Evolutionary conservation across 1,140 invertebrate species (phyloP).

Genomic region (Elysia chlorotica): DNA sequence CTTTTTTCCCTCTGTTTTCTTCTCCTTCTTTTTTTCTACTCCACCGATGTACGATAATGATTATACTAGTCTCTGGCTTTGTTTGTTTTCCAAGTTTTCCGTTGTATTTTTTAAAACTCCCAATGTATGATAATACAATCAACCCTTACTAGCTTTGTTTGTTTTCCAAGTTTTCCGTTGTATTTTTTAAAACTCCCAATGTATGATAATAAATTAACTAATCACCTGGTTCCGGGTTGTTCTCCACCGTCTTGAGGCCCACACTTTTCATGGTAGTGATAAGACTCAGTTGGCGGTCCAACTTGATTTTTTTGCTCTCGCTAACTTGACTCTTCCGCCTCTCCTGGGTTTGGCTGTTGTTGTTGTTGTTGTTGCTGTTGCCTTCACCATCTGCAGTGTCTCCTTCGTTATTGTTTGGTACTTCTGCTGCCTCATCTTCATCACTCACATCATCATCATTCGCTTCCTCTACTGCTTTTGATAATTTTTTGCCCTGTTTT

Average conservation of each 20-base stretch:
- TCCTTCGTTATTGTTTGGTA: no score
- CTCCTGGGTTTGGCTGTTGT: no score
- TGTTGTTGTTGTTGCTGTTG: slow-evolving; percentile 15
- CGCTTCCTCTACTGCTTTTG: slow-evolving; percentile 16
- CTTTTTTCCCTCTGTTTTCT: no score
- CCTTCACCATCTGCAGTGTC: slow-evolving; percentile 33
- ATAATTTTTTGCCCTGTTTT: slow-evolving; percentile 44
- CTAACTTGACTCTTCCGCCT: slow-evolving; percentile 27
- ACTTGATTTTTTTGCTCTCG: slow-evolving; percentile 41
- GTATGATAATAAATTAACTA: neutral
- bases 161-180: no score
- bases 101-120: no score
- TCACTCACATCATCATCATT: slow-evolving; percentile 48
- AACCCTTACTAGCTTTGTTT: no score
- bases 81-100: no score
- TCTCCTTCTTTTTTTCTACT: no score
- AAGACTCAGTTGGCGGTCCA: slow-evolving; percentile 60
- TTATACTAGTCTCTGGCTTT: no score
- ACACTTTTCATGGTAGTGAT: slow-evolving; percentile 65
- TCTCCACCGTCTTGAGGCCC: slow-evolving; percentile 61
- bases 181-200: no score
- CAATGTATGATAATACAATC: no score
- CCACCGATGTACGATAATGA: no score
- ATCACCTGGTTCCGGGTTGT: slow-evolving; percentile 55
- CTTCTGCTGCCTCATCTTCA: slow-evolving; percentile 57